Evolutionary conservation across 1,140 invertebrate genomes (phyloP), one percentile per base, ranked within the genome.

Genomic region (Diuraphis noxia): DNA sequence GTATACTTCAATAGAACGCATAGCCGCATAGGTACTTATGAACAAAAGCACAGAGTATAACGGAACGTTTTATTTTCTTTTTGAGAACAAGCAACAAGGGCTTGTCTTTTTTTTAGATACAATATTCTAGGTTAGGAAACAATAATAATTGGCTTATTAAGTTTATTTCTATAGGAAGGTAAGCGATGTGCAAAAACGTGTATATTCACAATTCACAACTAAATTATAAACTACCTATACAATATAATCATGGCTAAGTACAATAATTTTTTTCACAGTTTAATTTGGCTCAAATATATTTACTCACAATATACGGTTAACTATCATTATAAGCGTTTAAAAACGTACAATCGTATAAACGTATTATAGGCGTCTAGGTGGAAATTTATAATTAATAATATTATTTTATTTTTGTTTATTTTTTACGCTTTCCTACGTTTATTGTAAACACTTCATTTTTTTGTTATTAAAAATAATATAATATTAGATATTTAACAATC

Each of bases 121-220:
- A 84, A 84, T 41, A 84, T 79, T 79, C 36, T 79, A 84, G 21
- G 81, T 84, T 84, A 41, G 40, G 40, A 30, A 41, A 49, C 43
- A 86, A 86, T 23, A 34, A 49, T 49, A 86, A 86, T 46, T 49
- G n/a, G n/a, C 84, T 49, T 23, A 49, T 85, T 85, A 85, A 85
- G n/a, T 86, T 34, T 49, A 86, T 13, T 46, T 49, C 19, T 36
- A 41, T 41, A 41, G 81, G 30, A 41, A n/a, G 40, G 30, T 34
- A 86, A 36, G 23, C 4, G 84, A n/a, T 9, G 84, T 36, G n/a
- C 43, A 21, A 49, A 84, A 49, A 36, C 34, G 84, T 36, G 38
- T 43, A 49, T 34, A 43, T 34, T 85, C 30, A 21, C 36, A 8
- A 85, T 43, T 84, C 30, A 5, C 38, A 1, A 49, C 41, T 34